A percentile compares a stretch with the other conserved stretches of the same genome.
phyloP scores from a whole-genome alignment of 23 tunicate genomes.

The Botrylloides violaceus region DNA sequence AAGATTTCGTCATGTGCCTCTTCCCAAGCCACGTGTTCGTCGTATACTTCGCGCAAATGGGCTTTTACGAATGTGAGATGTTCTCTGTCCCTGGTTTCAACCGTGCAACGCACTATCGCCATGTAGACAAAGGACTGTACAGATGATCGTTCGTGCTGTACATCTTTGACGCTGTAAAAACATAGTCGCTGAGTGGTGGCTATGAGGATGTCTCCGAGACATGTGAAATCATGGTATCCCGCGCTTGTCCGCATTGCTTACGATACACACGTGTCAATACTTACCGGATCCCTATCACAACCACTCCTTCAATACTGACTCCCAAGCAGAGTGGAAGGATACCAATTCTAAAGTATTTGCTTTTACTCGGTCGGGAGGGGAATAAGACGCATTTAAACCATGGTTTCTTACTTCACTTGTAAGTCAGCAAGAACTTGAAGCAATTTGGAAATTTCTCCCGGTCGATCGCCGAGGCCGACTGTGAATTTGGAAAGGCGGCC shows the following conservation, averaged over 20 bases:
- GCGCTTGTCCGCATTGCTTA: too few relatives aligned
- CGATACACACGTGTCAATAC: too few relatives aligned
- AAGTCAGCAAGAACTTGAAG: background rate
- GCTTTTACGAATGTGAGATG: conserved; percentile 23
- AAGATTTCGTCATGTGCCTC: background rate
- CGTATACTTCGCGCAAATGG: background rate
- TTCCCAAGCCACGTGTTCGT: conserved; percentile 20
- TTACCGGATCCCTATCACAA: too few relatives aligned
- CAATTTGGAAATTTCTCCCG: conserved; percentile 7
- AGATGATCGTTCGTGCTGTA: conserved; percentile 74
- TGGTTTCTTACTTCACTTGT: background rate
- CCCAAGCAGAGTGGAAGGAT: background rate
- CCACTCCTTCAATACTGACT: too few relatives aligned
- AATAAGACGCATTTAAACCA: background rate
- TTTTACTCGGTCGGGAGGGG: too few relatives aligned
- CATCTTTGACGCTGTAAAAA: conserved; percentile 71
- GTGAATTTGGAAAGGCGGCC: conserved; percentile 18
- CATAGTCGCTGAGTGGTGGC: too few relatives aligned
- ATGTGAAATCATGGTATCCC: too few relatives aligned
- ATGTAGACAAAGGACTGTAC: conserved; percentile 82
- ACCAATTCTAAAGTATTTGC: too few relatives aligned
- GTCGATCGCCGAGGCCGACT: conserved; percentile 25
- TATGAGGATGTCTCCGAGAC: too few relatives aligned
- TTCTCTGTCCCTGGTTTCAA: conserved; percentile 39
- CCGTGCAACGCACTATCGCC: conserved; percentile 48